Conservation (phyloP, 2,797 vertebrate species). For the Salmo trutta region DNA sequence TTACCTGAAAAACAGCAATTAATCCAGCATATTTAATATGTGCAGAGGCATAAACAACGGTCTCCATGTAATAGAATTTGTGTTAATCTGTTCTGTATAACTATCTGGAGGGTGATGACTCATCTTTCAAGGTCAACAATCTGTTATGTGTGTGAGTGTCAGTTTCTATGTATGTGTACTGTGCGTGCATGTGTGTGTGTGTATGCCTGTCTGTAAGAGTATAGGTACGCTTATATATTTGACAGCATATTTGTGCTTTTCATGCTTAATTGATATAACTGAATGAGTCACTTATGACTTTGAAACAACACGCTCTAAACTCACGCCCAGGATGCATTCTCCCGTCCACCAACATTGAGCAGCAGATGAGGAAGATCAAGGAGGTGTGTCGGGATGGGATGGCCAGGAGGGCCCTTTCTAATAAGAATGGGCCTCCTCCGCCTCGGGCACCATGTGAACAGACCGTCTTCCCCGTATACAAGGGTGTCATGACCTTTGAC, state of each 20-base stretch:
- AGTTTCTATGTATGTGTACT: too few relatives aligned
- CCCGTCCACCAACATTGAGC: constrained; percentile 68
- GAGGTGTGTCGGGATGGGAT: constrained; percentile 65
- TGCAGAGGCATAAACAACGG: constrained; percentile 11
- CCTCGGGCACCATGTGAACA: constrained; percentile 65
- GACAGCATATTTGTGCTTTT: background rate
- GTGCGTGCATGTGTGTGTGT: background rate
- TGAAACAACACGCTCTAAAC: constrained; percentile 25
- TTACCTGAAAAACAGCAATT: constrained; percentile 42
- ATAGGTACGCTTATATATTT: background rate
- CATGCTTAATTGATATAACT: background rate
- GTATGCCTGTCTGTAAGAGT: background rate
- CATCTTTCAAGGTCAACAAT: constrained; percentile 58
- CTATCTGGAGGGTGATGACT: constrained; percentile 46
- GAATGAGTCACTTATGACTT: background rate
- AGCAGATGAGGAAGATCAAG: constrained; percentile 70
- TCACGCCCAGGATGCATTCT: constrained; percentile 61
- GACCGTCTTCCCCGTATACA: constrained; percentile 64
- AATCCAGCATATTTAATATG: constrained; percentile 34
- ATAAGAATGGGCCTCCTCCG: constrained; percentile 53
- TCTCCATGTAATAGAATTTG: constrained; percentile 45
- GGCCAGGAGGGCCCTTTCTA: constrained; percentile 52
- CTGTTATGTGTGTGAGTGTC: too few relatives aligned
- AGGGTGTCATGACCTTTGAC: constrained; percentile 75
- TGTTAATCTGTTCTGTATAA: constrained; percentile 44